Conservation (phyloP, 2,888 invertebrate species). For the Julus scanicus region DNA sequence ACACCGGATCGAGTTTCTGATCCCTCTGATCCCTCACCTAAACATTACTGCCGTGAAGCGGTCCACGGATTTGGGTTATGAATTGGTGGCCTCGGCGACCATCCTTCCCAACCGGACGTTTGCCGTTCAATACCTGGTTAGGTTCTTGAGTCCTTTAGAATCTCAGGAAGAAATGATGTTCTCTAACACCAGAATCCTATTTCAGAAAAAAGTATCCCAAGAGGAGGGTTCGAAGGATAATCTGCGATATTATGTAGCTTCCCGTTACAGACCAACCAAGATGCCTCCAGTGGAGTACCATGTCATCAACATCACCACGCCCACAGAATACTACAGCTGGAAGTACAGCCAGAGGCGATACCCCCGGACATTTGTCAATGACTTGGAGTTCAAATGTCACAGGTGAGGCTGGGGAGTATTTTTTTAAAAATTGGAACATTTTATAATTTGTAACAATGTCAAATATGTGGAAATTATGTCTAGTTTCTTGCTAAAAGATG, state of each 20-base stretch:
- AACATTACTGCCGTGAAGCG: neutral
- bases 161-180: neutral
- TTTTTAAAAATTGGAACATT: neutral
- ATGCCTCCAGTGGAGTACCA: neutral
- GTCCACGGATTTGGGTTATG: neutral
- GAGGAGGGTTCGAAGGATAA: neutral
- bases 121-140: neutral
- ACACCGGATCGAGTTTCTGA: neutral
- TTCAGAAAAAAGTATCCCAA: neutral
- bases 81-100: neutral
- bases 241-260: neutral
- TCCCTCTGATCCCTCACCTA: neutral
- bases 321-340: neutral
- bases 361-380: neutral
- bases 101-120: neutral
- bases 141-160: neutral
- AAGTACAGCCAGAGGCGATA: neutral
- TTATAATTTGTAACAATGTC: neutral
- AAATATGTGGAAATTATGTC: neutral
- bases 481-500: neutral
- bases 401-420: neutral
- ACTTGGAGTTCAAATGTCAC: constrained; percentile 18
- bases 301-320: neutral
- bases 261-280: neutral
- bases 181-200: neutral